Evolutionary conservation across 2,113 vertebrate genomes (phyloP).

Genomic region (Corythoichthys intestinalis): DNA sequence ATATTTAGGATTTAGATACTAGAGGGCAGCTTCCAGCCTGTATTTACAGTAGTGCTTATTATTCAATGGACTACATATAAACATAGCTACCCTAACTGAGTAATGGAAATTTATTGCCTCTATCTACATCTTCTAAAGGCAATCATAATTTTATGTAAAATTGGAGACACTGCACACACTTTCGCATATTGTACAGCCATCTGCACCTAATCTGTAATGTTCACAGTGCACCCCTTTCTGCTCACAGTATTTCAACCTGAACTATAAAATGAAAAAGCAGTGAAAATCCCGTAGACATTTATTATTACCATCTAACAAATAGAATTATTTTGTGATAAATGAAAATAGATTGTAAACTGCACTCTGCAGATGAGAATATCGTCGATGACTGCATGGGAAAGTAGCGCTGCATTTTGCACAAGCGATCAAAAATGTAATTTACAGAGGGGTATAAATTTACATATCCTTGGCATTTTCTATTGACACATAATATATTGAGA

Average conservation of each 20-base stretch:
- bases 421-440: too few species aligned
- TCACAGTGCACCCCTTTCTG: constrained; percentile 40
- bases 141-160: background rate
- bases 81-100: background rate
- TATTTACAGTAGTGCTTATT: background rate
- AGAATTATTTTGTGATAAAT: constrained; percentile 33
- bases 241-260: constrained; percentile 42
- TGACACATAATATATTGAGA: too few species aligned
- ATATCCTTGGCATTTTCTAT: too few species aligned
- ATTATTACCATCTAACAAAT: constrained; percentile 36
- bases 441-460: too few species aligned
- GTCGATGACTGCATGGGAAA: background rate
- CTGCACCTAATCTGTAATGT: constrained; percentile 35
- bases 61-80: background rate
- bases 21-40: too few species aligned
- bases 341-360: constrained; percentile 24
- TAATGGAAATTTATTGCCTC: background rate
- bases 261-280: constrained; percentile 46
- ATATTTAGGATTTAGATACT: too few species aligned
- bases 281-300: constrained; percentile 42
- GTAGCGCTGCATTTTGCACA: background rate
- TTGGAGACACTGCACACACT: background rate
- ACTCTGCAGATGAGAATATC: background rate
- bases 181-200: background rate
- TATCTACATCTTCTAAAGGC: background rate